Base-by-base conservation (phyloP, 2,113 vertebrate species). In the Oryzias curvinotus region DNA sequence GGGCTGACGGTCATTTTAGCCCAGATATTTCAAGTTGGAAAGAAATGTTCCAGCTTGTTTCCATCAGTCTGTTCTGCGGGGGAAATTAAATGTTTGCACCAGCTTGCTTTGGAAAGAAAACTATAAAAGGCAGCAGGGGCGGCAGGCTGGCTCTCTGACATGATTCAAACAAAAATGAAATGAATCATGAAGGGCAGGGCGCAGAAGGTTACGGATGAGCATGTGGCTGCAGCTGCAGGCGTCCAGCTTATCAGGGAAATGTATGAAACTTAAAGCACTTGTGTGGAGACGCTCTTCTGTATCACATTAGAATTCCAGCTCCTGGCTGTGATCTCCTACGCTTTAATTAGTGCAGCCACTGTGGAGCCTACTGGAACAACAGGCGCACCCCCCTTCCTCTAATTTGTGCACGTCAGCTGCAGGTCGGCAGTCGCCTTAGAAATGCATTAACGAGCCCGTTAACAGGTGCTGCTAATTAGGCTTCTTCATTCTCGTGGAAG, bases 381-480 rank as follows among this genome's bases (percentile, higher is more conserved):
- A 58, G 44, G 50, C 60, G 4, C 28, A 36, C 61, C 26, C 30
- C 28, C 41, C 18, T n/a, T 54, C 25, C 0, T 44, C 57, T 73
- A 52, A 78, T 77, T 65, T 79, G 70, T 59, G 49, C 75, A 42
- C 57, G 72, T 81, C 73, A 78, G 83, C 68, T 68, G 62, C 50
- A 71, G 75, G 68, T 81, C 58, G 60, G 45, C 55, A 63, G 21
- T 61, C 57, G 52, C 61, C 60, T 50, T 16, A 52, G 26, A 63
- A 56, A 61, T 65, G 71, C 55, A 77, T 61, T 51, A 63, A 78
- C 26, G 15, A 57, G 56, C 56, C 73, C 23, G 26, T 63, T 73
- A 79, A 74, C 66, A 75, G 71, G 78, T 80, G 62, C 21, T 25
- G 45, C 61, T 83, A 68, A 81, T 83, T 77, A 68, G 56, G 58